A percentile compares a stretch with the other conserved stretches of the same genome.
phyloP scores from a whole-genome alignment of 2,888 invertebrate genomes.

The Spisula subtruncata region DNA sequence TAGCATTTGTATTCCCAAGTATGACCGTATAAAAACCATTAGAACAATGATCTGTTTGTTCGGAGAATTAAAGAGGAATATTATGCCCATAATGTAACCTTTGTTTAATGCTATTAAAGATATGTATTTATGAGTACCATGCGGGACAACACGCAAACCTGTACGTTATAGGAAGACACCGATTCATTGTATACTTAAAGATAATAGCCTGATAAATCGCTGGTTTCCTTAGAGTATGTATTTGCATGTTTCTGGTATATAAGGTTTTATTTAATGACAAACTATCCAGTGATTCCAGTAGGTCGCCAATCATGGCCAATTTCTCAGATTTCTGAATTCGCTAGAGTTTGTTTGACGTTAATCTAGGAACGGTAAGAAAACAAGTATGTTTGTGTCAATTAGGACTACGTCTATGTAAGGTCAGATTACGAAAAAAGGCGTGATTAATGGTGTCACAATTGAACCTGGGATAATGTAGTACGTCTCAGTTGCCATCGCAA shows the following conservation, averaged over 20 bases:
- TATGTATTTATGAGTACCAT: too few relatives aligned
- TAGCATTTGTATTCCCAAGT: too few relatives aligned
- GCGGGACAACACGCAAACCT: too few relatives aligned
- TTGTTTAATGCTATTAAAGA: too few relatives aligned
- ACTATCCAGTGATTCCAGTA: not conserved
- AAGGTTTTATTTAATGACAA: not conserved
- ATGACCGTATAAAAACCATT: too few relatives aligned
- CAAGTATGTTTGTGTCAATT: constrained; percentile 1
- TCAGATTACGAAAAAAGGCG: not conserved
- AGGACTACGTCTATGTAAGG: not conserved
- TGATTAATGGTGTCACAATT: not conserved
- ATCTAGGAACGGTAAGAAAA: not conserved
- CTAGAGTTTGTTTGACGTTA: not conserved
- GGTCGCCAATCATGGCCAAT: not conserved
- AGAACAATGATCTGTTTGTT: too few relatives aligned
- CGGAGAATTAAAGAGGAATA: too few relatives aligned
- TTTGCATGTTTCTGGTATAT: not conserved
- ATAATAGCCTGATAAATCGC: not conserved
- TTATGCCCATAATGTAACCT: too few relatives aligned
- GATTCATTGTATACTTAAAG: too few relatives aligned
- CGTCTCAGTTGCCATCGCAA: not conserved
- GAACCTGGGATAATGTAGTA: not conserved
- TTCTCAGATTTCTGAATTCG: not conserved
- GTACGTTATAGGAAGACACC: too few relatives aligned
- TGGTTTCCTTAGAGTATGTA: not conserved